Evolutionary conservation across 2,113 vertebrate genomes (phyloP).

Genomic region (Gymnarchus niloticus): DNA sequence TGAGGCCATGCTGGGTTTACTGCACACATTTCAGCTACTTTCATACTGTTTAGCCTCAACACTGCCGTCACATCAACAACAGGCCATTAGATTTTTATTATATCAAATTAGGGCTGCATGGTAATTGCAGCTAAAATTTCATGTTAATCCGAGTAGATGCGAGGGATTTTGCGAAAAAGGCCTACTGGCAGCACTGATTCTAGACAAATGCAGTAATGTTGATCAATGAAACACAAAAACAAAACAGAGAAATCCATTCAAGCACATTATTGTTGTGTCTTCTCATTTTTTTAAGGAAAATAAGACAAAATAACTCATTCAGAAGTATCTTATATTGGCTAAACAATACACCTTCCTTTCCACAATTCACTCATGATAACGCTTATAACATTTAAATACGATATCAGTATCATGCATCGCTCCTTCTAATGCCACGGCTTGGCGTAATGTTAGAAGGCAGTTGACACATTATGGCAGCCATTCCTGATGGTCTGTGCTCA

Average conservation of each 20-base stretch:
- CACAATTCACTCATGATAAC: too few species aligned
- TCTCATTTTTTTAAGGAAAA: not conserved
- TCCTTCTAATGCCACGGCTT: not conserved
- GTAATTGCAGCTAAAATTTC: slow-evolving; percentile 39
- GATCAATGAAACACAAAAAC: not conserved
- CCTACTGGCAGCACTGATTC: not conserved
- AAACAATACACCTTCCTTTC: not conserved
- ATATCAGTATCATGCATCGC: not conserved
- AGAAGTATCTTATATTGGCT: not conserved
- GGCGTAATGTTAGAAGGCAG: not conserved
- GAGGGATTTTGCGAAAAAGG: slow-evolving; percentile 13
- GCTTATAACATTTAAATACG: not conserved
- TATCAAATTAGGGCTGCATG: slow-evolving; percentile 41
- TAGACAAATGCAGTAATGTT: not conserved
- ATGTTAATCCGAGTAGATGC: slow-evolving; percentile 34
- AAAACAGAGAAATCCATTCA: not conserved
- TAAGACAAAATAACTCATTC: not conserved
- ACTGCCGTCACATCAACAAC: slow-evolving; percentile 38
- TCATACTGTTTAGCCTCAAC: slow-evolving; percentile 37
- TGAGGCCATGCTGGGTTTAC: slow-evolving; percentile 39
- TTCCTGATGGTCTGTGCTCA: not conserved
- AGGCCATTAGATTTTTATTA: slow-evolving; percentile 43
- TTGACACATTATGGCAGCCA: not conserved
- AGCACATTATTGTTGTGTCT: not conserved
- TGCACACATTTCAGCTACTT: slow-evolving; percentile 34